Percentiles rank a stretch among this genome's conserved stretches.
Evolutionary conservation across 1,140 invertebrate genomes (phyloP).

Genomic region (Trachelipus rathkii): DNA sequence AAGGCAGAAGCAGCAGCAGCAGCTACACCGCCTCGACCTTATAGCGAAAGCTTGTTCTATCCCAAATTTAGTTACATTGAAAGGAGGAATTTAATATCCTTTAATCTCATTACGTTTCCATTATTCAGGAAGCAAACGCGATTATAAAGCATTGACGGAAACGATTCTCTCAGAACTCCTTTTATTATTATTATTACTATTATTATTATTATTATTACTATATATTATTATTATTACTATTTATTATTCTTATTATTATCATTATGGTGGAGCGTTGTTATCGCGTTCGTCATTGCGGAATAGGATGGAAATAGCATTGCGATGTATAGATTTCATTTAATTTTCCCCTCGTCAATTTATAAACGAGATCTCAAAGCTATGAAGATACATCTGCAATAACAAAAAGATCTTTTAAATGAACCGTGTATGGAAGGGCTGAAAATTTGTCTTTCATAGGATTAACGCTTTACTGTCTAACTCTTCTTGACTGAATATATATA

Average conservation of each 20-base stretch:
- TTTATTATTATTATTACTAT: no score
- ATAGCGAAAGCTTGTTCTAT: slow-evolving; percentile 27
- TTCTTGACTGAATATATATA: no score
- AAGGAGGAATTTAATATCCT: slow-evolving; percentile 44
- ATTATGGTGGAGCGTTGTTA: no score
- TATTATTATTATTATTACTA: no score
- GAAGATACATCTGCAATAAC: slow-evolving; percentile 3
- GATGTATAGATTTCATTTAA: background rate
- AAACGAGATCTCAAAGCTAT: background rate
- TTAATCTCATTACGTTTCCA: slow-evolving; percentile 44
- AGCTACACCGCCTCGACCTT: slow-evolving; percentile 23
- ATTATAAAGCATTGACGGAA: slow-evolving; percentile 35
- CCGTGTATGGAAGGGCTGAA: no score
- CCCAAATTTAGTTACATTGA: slow-evolving; percentile 42
- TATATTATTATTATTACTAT: no score
- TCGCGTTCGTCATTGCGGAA: background rate
- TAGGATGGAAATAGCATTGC: no score
- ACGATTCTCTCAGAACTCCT: background rate
- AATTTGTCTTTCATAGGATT: no score
- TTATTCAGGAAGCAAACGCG: slow-evolving; percentile 43
- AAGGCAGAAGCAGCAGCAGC: no score
- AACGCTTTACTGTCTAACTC: no score
- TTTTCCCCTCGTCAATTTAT: background rate
- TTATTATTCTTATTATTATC: no score
- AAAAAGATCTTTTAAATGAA: background rate